Percentiles rank a stretch among this genome's conserved stretches.
Evolutionary conservation across 2,888 invertebrate genomes (phyloP).

Genomic region (Agrenia bidenticulata): DNA sequence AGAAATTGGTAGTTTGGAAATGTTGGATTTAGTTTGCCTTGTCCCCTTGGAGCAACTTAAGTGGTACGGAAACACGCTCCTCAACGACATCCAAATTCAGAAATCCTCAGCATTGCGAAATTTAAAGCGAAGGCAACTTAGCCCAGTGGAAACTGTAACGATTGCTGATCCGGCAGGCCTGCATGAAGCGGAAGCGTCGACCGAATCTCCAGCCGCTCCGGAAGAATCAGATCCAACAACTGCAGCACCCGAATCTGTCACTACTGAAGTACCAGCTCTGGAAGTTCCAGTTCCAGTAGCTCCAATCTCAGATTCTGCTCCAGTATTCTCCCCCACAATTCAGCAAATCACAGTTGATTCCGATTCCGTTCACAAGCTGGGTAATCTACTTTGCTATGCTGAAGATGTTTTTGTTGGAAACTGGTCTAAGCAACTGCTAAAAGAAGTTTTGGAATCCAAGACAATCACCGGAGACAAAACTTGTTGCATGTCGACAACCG

Average conservation of each 20-base stretch:
- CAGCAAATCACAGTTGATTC: conserved; percentile 21
- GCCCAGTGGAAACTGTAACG: conserved; percentile 4
- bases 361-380: conserved; percentile 36
- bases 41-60: conserved; percentile 33
- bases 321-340: not conserved
- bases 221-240: not conserved
- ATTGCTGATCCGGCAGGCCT: not conserved
- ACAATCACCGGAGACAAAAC: conserved; percentile 43
- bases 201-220: not conserved
- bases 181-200: not conserved
- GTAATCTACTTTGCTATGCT: conserved; percentile 47
- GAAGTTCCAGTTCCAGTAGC: not conserved
- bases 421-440: conserved; percentile 29
- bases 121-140: not conserved
- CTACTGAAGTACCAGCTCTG: not conserved
- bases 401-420: conserved; percentile 33
- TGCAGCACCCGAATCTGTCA: not conserved
- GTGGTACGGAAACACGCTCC: conserved; percentile 42
- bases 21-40: conserved; percentile 42
- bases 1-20: conserved; percentile 46
- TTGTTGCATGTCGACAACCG: conserved; percentile 39
- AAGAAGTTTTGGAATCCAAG: conserved; percentile 45
- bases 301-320: not conserved
- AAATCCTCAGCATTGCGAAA: too few species aligned
- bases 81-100: conserved; percentile 26